These are phyloP conservation scores for Leptinotarsa rubiginosa DNA, from an alignment of 2,888 invertebrate species.

Conservation along the genomic window DNA sequence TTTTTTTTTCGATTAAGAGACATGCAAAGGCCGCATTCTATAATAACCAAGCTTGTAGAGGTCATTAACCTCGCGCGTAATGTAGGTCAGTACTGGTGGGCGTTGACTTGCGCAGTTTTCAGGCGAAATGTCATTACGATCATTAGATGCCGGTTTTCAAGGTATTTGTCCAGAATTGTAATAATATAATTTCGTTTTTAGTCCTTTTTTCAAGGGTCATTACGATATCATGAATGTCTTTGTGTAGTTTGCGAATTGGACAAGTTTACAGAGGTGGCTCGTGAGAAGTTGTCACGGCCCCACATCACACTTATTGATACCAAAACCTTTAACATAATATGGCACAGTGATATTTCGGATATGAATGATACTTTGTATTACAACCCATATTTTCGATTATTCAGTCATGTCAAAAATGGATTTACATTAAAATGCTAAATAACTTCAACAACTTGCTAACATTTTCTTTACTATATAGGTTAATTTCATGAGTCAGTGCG, in stretches of 20 bases:
- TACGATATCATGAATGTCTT: background rate
- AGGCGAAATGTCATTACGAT: conserved; percentile 52
- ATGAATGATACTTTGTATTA: too few relatives aligned
- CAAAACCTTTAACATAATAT: too few relatives aligned
- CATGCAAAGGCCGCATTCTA: conserved; percentile 51
- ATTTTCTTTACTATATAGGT: too few relatives aligned
- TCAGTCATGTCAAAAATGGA: too few relatives aligned
- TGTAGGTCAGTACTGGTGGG: conserved; percentile 66
- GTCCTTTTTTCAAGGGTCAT: background rate
- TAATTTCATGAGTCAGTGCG: too few relatives aligned
- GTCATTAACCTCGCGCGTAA: conserved; percentile 62
- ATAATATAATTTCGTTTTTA: background rate
- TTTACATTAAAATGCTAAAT: too few relatives aligned
- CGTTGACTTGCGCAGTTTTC: conserved; percentile 60
- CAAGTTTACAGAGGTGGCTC: background rate
- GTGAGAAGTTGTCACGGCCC: background rate
- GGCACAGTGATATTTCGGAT: too few relatives aligned
- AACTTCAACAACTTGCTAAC: too few relatives aligned
- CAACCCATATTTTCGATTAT: too few relatives aligned
- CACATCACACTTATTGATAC: background rate
- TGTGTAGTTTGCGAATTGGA: background rate
- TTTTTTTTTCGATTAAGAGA: conserved; percentile 22
- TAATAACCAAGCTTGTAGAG: conserved; percentile 58
- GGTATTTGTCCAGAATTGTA: conserved; percentile 21
- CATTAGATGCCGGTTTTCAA: conserved; percentile 41